Evolutionary conservation across 2,888 invertebrate genomes (phyloP).

Genomic region (Metacarcinus magister): DNA sequence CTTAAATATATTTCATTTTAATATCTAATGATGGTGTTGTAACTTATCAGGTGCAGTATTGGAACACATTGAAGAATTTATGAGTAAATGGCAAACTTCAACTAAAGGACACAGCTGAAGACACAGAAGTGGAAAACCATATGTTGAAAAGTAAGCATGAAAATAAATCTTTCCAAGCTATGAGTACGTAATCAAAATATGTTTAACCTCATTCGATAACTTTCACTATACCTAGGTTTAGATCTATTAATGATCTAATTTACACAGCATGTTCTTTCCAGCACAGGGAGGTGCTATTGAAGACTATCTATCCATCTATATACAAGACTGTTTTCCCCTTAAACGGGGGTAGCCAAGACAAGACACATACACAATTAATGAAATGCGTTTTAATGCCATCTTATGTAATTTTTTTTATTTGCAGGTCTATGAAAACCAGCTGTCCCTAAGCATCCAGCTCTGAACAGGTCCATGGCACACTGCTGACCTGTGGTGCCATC

Average conservation of each 20-base stretch:
- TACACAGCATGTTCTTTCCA: too few species aligned
- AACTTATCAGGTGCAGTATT: conserved; percentile 89
- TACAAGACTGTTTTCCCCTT: too few species aligned
- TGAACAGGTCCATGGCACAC: neutral
- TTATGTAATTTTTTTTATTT: neutral
- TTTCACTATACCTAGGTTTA: neutral
- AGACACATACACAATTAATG: neutral
- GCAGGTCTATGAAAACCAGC: conserved; percentile 34
- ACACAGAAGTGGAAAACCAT: conserved; percentile 41
- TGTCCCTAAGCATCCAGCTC: conserved; percentile 10
- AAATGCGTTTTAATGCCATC: neutral
- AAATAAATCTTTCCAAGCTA: neutral
- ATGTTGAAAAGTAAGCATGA: conserved; percentile 33
- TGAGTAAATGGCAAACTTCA: conserved; percentile 92
- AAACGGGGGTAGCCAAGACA: too few species aligned
- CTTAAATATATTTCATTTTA: neutral
- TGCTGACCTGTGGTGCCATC: neutral
- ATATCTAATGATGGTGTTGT: neutral
- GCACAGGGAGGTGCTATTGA: too few species aligned
- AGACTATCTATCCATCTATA: too few species aligned
- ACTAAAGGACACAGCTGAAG: conserved; percentile 89
- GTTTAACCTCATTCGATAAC: neutral
- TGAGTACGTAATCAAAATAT: neutral
- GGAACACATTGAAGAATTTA: conserved; percentile 92
- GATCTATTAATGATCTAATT: neutral